Base-by-base conservation (phyloP, 2,888 invertebrate genomes). In the Chrysopilus asiliformis region DNA sequence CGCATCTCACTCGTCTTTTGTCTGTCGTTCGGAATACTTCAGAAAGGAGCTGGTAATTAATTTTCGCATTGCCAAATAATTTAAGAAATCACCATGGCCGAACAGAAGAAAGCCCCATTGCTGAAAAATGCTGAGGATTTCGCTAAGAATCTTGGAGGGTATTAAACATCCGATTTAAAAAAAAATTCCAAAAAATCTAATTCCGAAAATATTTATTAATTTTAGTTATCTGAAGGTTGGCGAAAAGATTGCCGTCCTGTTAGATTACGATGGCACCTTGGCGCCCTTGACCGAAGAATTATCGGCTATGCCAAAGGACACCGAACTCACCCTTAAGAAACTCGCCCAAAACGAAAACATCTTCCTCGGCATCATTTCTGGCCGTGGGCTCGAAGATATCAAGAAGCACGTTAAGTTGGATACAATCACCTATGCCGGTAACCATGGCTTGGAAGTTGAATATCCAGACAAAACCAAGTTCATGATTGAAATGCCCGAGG, bases 261-360 rank as follows among this genome's bases (percentile, higher is more conserved):
- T 81, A 53, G 81, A 82, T 54, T 82, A 79, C 53, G 81, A 82
- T 58, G 81, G 81, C 43, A 82, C 81, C 22, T 59, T 82, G 46
- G 79, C 81, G 4, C 79, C 79, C 3, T 71, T 82, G 32, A 78
- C 78, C 24, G 75, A 79, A 20, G 79, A 79, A 59, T 47, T 61
- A 29, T 60, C 60, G n/a, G 50, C 57, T n/a, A 61, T 61, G 60
- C 81, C 81, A 28, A 78, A 80, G 57, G 65, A 80, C 41, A 80
- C 80, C n/a, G 71, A 74, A 38, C 68, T 81, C 45, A 78, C 79
- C 19, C 60, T 71, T 32, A 74, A 76, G 52, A 70, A 78, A 52
- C 60, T 81, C 42, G 70, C 77, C n/a, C 74, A 74, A 52, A 71
- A 76, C 56, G 68, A 78, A 0, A 79, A 80, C 50, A 71, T 79